Base-by-base conservation (phyloP, 2,888 invertebrate species). In the Zele albiditarsus region DNA sequence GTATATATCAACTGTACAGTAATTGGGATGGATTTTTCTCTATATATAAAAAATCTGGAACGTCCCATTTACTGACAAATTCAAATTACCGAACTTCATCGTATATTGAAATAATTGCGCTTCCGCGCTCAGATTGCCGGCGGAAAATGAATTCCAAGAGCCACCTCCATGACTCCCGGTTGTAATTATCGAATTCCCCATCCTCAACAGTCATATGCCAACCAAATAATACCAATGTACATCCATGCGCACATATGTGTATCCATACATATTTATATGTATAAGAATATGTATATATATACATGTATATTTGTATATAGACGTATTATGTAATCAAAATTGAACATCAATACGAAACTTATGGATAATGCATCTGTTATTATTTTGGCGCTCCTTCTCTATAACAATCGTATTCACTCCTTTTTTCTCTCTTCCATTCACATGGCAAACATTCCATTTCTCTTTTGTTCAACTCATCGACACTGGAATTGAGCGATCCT, bases 81-180 rank as follows among this genome's bases (percentile, higher is more conserved):
- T n/a, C n/a, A n/a, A n/a, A n/a, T n/a, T 85, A 86, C 87, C 84
- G 82, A 81, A 80, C 14, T 42, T 14, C 12, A 66, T 66, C n/a
- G 23, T 38, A 28, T 58, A 33, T 58, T 10, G 33, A 82, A 86
- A 87, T 89, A 88, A 88, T 89, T 88, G 87, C 86, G 87, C 87
- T 88, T 86, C 88, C 88, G 87, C 86, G 77, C 78, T 85, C 86
- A 84, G 82, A 83, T 88, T 87, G 86, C 88, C 84, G 84, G 85
- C 86, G 87, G 87, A 85, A 86, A 85, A 86, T 86, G 87, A 85
- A 87, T 86, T 82, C 81, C 81, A 80, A 77, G 84, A 75, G 85
- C 87, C 86, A 87, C 86, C 85, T 85, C 87, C 85, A 83, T 82
- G 88, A 89, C 89, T 89, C 88, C 89, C 88, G 89, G 88, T 89